A percentile compares a stretch with the other conserved stretches of the same genome.
These are phyloP conservation scores for Spongilla lacustris DNA, from an alignment of 37 sponge, comb jelly and placozoan genomes.

Conservation along the genomic window DNA sequence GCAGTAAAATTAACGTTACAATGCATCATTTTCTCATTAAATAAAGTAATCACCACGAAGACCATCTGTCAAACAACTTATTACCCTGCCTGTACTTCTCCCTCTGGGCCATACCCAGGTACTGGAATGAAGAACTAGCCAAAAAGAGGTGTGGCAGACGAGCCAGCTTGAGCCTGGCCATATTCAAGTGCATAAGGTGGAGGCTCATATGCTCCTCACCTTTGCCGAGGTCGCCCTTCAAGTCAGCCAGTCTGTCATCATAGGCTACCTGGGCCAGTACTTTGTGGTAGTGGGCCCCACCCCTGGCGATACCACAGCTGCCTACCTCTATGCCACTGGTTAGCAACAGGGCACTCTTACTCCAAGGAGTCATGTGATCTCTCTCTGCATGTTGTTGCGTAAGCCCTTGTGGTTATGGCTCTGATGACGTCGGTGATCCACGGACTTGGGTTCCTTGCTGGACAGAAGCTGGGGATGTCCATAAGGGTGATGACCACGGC, in stretches of 20 bases:
- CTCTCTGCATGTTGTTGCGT: neutral
- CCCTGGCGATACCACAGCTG: neutral
- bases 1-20: too few relatives aligned
- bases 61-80: too few relatives aligned
- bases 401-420: slow-evolving; percentile 38
- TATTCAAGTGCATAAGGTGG: slow-evolving; percentile 50
- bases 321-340: neutral
- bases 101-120: neutral
- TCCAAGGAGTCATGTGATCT: neutral
- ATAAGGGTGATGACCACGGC: slow-evolving; percentile 40
- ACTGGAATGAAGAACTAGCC: slow-evolving; percentile 24
- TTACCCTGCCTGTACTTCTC: too few relatives aligned
- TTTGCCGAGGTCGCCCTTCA: slow-evolving; percentile 14
- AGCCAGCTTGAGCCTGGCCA: slow-evolving; percentile 55
- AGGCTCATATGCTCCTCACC: slow-evolving; percentile 24
- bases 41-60: neutral
- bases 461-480: slow-evolving; percentile 49
- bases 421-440: slow-evolving; percentile 22
- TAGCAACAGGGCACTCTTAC: too few relatives aligned
- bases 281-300: neutral
- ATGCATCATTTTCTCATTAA: too few relatives aligned
- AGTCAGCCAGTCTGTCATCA: neutral
- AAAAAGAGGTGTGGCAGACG: slow-evolving; percentile 25
- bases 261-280: slow-evolving; percentile 9
- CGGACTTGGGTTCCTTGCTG: slow-evolving; percentile 27